Base-by-base conservation (phyloP, 2,797 vertebrate genomes). In the Sebastolobus altivelis region DNA sequence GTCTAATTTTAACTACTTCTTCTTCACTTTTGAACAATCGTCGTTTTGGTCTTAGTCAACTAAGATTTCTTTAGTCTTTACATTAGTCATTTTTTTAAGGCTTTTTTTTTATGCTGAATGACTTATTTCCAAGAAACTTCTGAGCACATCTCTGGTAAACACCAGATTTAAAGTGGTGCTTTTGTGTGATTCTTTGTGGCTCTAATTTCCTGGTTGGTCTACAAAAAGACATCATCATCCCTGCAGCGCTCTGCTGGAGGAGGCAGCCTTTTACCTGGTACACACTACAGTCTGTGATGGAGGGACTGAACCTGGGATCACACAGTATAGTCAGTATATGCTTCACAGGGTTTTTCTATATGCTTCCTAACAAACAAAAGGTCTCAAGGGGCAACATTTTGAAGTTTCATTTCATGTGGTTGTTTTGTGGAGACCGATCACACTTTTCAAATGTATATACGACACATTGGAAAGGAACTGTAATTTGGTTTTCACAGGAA, bases 401-500 rank as follows among this genome's bases (percentile, higher is more conserved):
- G 37, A 43, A 11, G 6, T 62, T 52, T 43, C 31, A 55, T 49
- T 68, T 33, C 6, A 67, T 31, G 43, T 27, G 9, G 38, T 18
- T 52, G 71, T n/a, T 75, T 67, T 29, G 59, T 35, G 38, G 8
- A 73, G 62, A 61, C 20, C 8, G 37, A 8, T 52, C 52, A 31
- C 20, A 46, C 1, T 2, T 61, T 22, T 56, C n/a, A 56, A 65
- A 79, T 68, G 5, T 33, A 58, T 18, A 82, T 18, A 82, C 49
- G 55, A 49, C 52, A 63, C 18, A 60, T 25, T 52, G n/a, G 25
- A 75, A 68, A 40, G 68, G 43, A 66, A 8, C 60, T 65, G 13
- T 65, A 31, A 71, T 77, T 81, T 65, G 66, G 14, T 84, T 75
- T 83, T 63, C 27, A 65, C 38, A 76, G 25, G 72, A 78, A 80